Percentiles rank a stretch among this genome's conserved stretches.
phyloP scores from a whole-genome alignment of 1,140 invertebrate genomes.

The Subanguina moxae region DNA sequence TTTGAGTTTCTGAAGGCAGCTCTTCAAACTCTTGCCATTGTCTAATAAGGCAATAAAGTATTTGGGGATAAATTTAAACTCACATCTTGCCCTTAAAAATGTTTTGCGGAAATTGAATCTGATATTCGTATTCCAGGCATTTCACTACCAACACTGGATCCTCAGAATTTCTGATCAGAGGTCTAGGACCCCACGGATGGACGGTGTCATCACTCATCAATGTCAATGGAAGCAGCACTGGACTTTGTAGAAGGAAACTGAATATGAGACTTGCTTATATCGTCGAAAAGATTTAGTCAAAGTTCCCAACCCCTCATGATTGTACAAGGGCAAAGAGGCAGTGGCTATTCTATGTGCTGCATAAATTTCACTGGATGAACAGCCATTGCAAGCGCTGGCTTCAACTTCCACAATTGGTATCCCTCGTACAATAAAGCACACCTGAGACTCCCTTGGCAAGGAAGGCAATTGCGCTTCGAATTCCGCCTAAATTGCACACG shows the following conservation, averaged over 20 bases:
- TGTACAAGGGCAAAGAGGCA: conserved; percentile 31
- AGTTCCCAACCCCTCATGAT: conserved; percentile 27
- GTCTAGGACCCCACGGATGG: conserved; percentile 41
- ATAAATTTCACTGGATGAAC: conserved; percentile 14
- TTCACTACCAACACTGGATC: conserved; percentile 36
- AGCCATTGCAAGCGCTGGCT: conserved; percentile 10
- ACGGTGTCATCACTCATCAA: conserved; percentile 25
- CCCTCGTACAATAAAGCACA: conserved; percentile 33
- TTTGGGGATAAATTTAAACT: conserved; percentile 15
- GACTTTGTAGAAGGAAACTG: conserved; percentile 42
- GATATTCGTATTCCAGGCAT: conserved; percentile 42
- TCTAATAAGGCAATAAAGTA: conserved; percentile 21
- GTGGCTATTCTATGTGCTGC: conserved; percentile 27
- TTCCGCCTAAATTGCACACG: conserved; percentile 18
- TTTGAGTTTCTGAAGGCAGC: conserved; percentile 23
- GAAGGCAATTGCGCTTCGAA: conserved; percentile 29
- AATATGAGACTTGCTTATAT: conserved; percentile 8
- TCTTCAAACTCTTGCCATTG: conserved; percentile 20
- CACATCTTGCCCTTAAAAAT: conserved; percentile 22
- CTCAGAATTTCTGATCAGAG: conserved; percentile 28
- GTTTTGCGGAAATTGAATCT: conserved; percentile 30
- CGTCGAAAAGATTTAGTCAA: conserved; percentile 12
- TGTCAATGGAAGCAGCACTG: conserved; percentile 33
- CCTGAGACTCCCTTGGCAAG: conserved; percentile 30
- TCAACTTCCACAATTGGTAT: conserved; percentile 13